These are phyloP conservation scores for Podilymbus podiceps DNA, from an alignment of 2,113 vertebrate species.

Conservation along the genomic window DNA sequence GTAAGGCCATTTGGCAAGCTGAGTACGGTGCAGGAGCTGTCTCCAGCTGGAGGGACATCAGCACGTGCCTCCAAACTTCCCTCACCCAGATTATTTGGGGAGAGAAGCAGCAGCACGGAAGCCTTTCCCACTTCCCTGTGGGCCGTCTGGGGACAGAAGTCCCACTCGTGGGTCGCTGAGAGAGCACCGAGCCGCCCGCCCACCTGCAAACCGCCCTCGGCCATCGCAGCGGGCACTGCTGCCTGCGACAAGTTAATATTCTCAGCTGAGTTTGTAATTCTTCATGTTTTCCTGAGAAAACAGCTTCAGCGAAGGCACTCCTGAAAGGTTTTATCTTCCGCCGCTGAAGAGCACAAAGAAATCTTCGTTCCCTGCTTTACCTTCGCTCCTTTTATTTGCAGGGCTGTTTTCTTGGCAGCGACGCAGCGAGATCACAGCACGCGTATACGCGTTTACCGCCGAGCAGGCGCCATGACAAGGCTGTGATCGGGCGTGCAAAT, in stretches of 20 bases:
- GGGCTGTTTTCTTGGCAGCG: background rate
- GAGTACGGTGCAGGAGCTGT: background rate
- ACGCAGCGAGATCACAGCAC: background rate
- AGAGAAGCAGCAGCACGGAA: background rate
- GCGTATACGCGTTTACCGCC: rapidly evolving
- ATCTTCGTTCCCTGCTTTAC: background rate
- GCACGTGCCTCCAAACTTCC: background rate
- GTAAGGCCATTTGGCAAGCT: background rate
- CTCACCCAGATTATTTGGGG: background rate
- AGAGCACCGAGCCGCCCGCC: rapidly evolving
- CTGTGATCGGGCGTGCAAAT: background rate
- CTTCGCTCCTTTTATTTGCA: background rate
- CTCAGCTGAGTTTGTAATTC: background rate
- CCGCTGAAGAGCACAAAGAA: background rate
- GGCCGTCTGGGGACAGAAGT: background rate
- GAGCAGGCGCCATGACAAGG: background rate
- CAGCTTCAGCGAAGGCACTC: background rate
- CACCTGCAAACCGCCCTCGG: background rate
- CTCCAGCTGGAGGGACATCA: background rate
- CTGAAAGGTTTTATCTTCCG: background rate
- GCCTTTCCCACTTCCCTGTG: rapidly evolving
- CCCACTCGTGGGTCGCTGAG: background rate
- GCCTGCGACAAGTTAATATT: background rate
- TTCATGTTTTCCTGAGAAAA: background rate
- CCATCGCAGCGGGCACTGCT: background rate